Base-by-base conservation (phyloP, 2,888 invertebrate genomes). In the Chrysolina haemoptera region DNA sequence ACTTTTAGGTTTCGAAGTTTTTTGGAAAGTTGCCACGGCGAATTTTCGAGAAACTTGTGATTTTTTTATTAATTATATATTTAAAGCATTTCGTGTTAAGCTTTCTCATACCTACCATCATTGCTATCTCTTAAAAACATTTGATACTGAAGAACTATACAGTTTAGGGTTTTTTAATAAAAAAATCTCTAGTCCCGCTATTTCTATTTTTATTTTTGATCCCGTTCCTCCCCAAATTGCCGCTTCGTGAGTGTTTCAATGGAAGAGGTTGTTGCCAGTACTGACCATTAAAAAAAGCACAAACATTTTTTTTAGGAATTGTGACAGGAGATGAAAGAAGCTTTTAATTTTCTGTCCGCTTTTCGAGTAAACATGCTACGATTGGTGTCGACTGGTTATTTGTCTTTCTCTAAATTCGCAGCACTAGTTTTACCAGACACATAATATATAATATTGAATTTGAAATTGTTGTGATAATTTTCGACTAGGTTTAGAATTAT, bases 111-210 rank as follows among this genome's bases (percentile, higher is more conserved):
- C 83, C 84, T 84, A 85, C 83, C 84, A 87, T 86, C 84, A 87
- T 86, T 86, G 86, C 87, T 86, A 86, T 86, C 82, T 84, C 81
- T 83, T 81, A 89, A 90, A 55, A 90, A 90, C 90, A 88, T 88
- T 88, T 88, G 91, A 91, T 91, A 91, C 91, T 91, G 91, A 90
- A 89, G 89, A 88, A 88, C 87, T 89, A 59, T 90, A 90, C 90
- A 90, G 85, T 87, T 87, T 87, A 87, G 87, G 85, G 86, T 87
- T 87, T 88, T 88, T 86, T 86, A 87, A 87, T 86, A 86, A 89
- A 86, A 90, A 91, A 91, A 90, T 91, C 91, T 92, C 92, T 92
- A 92, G 92, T 92, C 92, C 91, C 90, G 90, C 90, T 90, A 90
- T 90, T 84, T 85, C 82, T 85, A 84, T 85, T 85, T 84, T 85